Base-by-base conservation (phyloP, 1,140 invertebrate genomes). In the Mizuhopecten yessoensis region DNA sequence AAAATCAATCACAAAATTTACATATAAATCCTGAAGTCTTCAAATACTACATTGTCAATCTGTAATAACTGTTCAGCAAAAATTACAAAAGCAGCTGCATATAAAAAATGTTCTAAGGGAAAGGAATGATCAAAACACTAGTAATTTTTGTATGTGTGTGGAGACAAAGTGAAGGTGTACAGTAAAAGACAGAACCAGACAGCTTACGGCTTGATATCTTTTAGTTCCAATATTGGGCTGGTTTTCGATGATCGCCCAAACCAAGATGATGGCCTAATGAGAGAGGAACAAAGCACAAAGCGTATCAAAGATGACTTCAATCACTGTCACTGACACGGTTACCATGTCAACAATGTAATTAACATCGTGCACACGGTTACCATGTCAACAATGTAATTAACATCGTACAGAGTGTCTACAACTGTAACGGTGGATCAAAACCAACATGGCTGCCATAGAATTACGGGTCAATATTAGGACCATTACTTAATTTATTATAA, bases 91-190 rank as follows among this genome's bases (percentile, higher is more conserved):
- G 45, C 45, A 57, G 23, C n/a, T 75, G 57, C 57, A 75, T 9
- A 45, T 17, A 75, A n/a, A 29, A 5, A 29, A 75, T 75, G 57
- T 75, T 49, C 57, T 75, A n/a, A 29, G n/a, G 57, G 57, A 75
- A 75, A 75, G 57, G 57, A 75, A 75, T 75, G 57, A n/a, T 75
- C 13, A 75, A 75, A 75, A 75, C 57, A 75, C 57, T 75, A 75
- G 57, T 17, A 29, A n/a, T 3, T 75, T 23, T 5, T 39, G 36
- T 7, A 39, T 13, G 9, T 75, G n/a, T 49, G 20, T 49, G 20
- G 2, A 49, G 20, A 49, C 20, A 17, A 75, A 29, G 57, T 75
- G n/a, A 75, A 75, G 5, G 57, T 75, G 57, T 29, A 75, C 11
- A 75, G 57, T 23, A 75, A 75, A 75, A 75, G n/a, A 75, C 5